Evolutionary conservation across 2,797 vertebrate genomes (phyloP).

Genomic region (Glossophaga mutica): DNA sequence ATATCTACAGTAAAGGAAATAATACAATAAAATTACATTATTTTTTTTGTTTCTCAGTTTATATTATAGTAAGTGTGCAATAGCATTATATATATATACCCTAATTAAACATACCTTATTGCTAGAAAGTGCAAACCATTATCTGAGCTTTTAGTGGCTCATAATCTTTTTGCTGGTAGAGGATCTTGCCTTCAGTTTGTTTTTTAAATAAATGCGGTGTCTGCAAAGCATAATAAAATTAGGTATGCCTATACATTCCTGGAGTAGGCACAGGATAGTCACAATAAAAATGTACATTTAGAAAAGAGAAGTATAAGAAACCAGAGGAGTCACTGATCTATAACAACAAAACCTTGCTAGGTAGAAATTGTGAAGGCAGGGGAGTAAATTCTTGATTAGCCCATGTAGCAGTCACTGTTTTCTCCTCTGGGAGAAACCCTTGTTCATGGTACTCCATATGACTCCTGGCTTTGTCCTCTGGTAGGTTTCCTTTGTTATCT

Average conservation of each 20-base stretch:
- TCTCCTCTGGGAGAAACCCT: neutral
- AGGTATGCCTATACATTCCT: neutral
- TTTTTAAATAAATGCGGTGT: neutral
- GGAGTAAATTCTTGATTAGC: constrained; percentile 11
- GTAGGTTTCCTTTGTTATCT: constrained; percentile 11
- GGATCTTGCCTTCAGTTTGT: neutral
- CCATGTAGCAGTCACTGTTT: neutral
- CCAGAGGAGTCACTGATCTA: neutral
- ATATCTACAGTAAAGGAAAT: neutral
- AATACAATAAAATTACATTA: neutral
- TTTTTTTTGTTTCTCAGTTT: neutral
- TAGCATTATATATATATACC: neutral
- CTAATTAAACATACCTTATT: neutral
- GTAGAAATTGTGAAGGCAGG: neutral
- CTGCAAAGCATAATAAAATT: neutral
- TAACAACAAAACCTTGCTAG: neutral
- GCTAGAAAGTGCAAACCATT: neutral
- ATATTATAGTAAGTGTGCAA: neutral
- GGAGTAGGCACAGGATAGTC: neutral
- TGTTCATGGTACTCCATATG: neutral
- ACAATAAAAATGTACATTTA: neutral
- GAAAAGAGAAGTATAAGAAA: neutral
- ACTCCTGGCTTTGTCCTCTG: constrained; percentile 9
- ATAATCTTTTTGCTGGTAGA: neutral
- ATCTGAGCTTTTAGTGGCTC: neutral